Conservation (phyloP, 2,797 vertebrate species). For the Pangasius macronema region DNA sequence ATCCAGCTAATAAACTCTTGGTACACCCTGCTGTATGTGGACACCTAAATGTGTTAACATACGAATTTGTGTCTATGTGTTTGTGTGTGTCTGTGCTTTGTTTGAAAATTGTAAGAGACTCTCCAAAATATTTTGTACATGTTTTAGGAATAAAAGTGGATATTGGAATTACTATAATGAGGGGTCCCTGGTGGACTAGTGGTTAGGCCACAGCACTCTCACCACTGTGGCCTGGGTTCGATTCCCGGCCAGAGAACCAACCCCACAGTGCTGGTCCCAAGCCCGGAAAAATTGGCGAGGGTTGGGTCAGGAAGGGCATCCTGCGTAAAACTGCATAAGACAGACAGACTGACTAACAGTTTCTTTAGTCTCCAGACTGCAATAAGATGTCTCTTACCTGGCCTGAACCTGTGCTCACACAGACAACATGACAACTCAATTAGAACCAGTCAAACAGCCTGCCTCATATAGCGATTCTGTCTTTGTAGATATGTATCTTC, state of each 20-base stretch:
- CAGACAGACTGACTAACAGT: background rate
- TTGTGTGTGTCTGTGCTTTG: constrained; percentile 32
- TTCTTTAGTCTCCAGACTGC: constrained; percentile 47
- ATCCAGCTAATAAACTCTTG: constrained; percentile 49
- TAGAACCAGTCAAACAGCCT: constrained; percentile 65
- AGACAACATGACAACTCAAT: constrained; percentile 71
- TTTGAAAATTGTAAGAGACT: constrained; percentile 2
- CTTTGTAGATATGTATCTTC: constrained; percentile 72
- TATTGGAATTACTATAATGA: background rate
- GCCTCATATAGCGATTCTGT: constrained; percentile 66
- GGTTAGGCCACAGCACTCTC: no score
- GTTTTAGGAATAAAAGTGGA: background rate
- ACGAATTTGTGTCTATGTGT: constrained; percentile 58
- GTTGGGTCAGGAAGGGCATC: no score
- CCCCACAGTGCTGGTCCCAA: no score
- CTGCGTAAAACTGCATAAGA: no score
- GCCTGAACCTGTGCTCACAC: constrained; percentile 60
- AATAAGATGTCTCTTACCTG: constrained; percentile 51
- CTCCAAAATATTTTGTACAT: background rate
- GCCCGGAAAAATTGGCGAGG: no score
- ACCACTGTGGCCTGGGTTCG: no score
- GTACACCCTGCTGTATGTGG: constrained; percentile 54
- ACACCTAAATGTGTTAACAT: constrained; percentile 61
- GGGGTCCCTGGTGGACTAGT: no score
- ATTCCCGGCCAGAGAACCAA: no score